Conservation (phyloP, 2,888 invertebrate genomes). For the Spodoptera exigua region DNA sequence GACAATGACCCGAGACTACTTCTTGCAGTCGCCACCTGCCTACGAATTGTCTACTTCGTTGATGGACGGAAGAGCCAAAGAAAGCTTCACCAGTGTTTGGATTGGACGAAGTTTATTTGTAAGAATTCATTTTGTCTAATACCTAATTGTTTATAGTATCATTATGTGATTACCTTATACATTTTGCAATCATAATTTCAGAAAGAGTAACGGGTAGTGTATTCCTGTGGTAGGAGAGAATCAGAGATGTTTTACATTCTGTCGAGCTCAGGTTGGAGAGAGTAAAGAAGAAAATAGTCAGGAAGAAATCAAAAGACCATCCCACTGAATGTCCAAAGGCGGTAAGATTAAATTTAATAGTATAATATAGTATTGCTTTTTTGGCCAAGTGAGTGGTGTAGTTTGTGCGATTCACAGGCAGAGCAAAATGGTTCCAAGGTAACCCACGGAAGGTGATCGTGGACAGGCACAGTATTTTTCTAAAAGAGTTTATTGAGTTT, state of each 20-base stretch:
- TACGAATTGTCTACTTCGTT: slow-evolving; percentile 93
- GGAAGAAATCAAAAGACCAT: no score
- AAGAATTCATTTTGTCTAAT: slow-evolving; percentile 83
- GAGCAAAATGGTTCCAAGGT: no score
- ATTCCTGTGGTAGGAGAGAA: slow-evolving; percentile 93
- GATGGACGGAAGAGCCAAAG: slow-evolving; percentile 90
- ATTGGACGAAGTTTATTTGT: slow-evolving; percentile 92
- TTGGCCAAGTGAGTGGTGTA: no score
- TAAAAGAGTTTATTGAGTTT: no score
- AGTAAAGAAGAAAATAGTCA: slow-evolving; percentile 65
- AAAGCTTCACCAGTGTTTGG: slow-evolving; percentile 84
- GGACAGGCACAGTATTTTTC: no score
- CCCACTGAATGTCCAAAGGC: not conserved
- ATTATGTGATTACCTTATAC: no score
- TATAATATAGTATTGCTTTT: no score
- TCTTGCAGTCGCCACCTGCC: slow-evolving; percentile 90
- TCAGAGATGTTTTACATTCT: slow-evolving; percentile 89
- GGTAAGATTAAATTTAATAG: slow-evolving; percentile 67
- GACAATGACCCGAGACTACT: slow-evolving; percentile 91
- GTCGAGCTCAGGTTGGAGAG: slow-evolving; percentile 69
- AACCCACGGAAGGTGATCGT: no score
- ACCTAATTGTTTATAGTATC: no score
- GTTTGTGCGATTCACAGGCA: no score
- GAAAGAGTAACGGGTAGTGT: slow-evolving; percentile 92
- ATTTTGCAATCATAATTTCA: slow-evolving; percentile 74